These are phyloP conservation scores for Onthophagus taurus DNA, from an alignment of 1,140 invertebrate species.

Conservation along the genomic window DNA sequence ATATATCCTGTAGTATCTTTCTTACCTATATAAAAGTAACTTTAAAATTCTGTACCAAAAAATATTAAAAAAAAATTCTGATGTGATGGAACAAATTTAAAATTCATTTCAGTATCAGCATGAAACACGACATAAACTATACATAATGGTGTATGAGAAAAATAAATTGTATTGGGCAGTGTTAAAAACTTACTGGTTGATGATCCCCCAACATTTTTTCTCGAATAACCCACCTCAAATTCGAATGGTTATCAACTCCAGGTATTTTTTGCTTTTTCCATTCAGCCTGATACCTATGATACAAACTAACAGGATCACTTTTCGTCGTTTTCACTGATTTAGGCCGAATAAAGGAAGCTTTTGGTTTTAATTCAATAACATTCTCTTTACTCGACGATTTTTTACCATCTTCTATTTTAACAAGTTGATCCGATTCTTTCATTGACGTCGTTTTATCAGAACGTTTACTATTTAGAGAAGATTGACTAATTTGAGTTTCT, in stretches of 20 bases:
- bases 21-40: too few species aligned
- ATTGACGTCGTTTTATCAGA: too few species aligned
- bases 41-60: too few species aligned
- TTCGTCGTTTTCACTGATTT: slow-evolving; percentile 29
- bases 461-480: neutral
- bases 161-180: neutral
- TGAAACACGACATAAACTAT: neutral
- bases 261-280: slow-evolving; percentile 65
- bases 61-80: too few species aligned
- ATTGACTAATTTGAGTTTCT: too few species aligned
- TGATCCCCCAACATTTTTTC: slow-evolving; percentile 45
- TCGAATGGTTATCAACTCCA: slow-evolving; percentile 51
- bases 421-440: too few species aligned
- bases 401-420: too few species aligned
- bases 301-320: slow-evolving; percentile 61
- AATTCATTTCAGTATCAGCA: neutral
- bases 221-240: slow-evolving; percentile 52
- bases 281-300: slow-evolving; percentile 61
- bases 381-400: too few species aligned
- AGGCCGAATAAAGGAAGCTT: slow-evolving; percentile 22
- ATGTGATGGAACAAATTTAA: too few species aligned
- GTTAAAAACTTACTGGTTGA: too few species aligned
- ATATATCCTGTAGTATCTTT: too few species aligned
- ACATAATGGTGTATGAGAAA: slow-evolving; percentile 1
- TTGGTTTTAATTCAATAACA: slow-evolving; percentile 17